These are phyloP conservation scores for Siniperca knerii DNA, from an alignment of 2,113 vertebrate species.

Conservation along the genomic window DNA sequence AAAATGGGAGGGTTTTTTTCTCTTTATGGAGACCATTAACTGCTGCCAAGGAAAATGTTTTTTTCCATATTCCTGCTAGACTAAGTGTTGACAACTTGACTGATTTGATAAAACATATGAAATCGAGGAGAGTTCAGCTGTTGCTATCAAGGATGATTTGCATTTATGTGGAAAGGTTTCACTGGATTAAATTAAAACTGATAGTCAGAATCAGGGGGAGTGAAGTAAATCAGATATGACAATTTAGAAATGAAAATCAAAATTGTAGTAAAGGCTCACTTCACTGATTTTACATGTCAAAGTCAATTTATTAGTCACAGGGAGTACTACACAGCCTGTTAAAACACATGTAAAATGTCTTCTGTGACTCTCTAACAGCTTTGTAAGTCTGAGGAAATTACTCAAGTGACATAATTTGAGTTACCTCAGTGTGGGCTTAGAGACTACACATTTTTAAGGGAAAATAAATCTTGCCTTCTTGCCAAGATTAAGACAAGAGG, in stretches of 20 bases:
- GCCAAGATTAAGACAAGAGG: neutral
- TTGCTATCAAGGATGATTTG: neutral
- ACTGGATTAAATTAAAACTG: neutral
- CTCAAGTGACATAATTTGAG: neutral
- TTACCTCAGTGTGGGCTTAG: neutral
- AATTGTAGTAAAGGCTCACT: conserved; percentile 6
- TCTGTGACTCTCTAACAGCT: neutral
- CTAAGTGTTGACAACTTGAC: conserved; percentile 2
- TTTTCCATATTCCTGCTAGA: neutral
- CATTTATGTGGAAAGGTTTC: neutral
- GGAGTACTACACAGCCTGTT: conserved; percentile 11
- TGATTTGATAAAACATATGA: conserved; percentile 25
- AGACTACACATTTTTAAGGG: neutral
- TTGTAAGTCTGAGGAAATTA: conserved; percentile 2
- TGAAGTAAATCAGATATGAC: neutral
- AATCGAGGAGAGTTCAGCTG: neutral
- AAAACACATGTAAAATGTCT: neutral
- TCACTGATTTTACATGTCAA: neutral
- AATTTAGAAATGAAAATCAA: neutral
- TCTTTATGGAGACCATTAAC: neutral
- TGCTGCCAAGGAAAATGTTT: neutral
- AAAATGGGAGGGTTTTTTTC: conserved; percentile 3
- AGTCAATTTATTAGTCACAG: conserved; percentile 9
- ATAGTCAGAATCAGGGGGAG: neutral
- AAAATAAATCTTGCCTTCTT: neutral